Evolutionary conservation across 1,140 invertebrate species (phyloP).

Genomic region (Drosophila tani): DNA sequence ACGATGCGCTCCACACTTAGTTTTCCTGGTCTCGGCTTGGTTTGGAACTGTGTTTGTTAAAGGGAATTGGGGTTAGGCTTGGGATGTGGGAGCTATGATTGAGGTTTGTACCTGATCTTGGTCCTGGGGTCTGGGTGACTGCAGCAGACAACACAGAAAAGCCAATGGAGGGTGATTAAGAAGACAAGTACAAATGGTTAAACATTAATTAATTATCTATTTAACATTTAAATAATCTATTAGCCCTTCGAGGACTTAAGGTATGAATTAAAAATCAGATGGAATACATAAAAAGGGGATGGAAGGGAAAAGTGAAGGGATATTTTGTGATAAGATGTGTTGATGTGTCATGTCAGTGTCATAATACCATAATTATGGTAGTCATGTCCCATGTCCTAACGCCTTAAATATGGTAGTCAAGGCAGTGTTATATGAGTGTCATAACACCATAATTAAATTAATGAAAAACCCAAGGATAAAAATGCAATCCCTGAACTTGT

Average conservation of each 20-base stretch:
- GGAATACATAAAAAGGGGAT: neutral
- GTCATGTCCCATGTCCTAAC: too few species aligned
- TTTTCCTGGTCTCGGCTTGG: conserved; percentile 46
- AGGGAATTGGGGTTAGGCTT: neutral
- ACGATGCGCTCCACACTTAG: conserved; percentile 59
- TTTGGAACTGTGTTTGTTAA: conserved; percentile 36
- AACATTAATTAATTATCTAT: neutral
- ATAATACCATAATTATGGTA: too few species aligned
- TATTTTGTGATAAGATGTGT: too few species aligned
- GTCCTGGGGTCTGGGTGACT: conserved; percentile 10
- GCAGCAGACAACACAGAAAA: conserved; percentile 21
- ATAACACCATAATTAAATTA: too few species aligned
- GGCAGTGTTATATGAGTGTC: too few species aligned
- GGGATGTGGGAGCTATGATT: neutral
- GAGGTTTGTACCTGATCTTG: conserved; percentile 17
- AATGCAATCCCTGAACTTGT: too few species aligned
- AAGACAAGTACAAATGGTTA: conserved; percentile 11
- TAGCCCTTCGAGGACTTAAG: neutral
- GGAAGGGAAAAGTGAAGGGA: neutral
- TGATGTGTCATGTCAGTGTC: too few species aligned
- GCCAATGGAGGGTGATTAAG: neutral
- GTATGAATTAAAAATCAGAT: neutral
- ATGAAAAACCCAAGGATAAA: too few species aligned
- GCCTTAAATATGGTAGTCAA: neutral
- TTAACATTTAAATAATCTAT: neutral